A percentile compares a stretch with the other conserved stretches of the same genome.
Evolutionary conservation across 2,888 invertebrate species (phyloP).

Genomic region (Sphaerophoria rueppellii): DNA sequence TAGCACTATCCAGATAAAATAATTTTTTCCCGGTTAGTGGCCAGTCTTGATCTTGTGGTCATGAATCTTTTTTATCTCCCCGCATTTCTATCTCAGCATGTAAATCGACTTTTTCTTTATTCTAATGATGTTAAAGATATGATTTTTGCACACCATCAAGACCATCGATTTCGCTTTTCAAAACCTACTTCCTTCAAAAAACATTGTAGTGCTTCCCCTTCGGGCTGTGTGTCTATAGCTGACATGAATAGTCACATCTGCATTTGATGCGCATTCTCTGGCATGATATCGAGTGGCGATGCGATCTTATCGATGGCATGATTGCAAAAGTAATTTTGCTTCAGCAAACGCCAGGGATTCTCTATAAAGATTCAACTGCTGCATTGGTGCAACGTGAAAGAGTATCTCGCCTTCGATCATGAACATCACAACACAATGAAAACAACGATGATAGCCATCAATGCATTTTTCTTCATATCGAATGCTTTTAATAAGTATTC

Average conservation of each 20-base stretch:
- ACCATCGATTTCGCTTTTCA: constrained; percentile 67
- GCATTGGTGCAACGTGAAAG: constrained; percentile 18
- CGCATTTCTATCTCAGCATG: neutral
- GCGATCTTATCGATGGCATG: constrained; percentile 10
- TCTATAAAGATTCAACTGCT: constrained; percentile 29
- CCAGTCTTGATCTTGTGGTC: constrained; percentile 12
- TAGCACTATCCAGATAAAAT: constrained; percentile 3
- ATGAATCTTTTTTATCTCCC: constrained; percentile 7
- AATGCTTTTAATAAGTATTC: constrained; percentile 65
- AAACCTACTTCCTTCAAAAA: constrained; percentile 55
- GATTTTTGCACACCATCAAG: constrained; percentile 54
- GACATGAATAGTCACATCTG: constrained; percentile 36
- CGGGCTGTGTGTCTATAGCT: constrained; percentile 27
- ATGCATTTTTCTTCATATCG: constrained; percentile 40
- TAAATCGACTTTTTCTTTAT: constrained; percentile 54
- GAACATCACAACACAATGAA: neutral
- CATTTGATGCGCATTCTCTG: constrained; percentile 34
- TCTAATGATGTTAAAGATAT: constrained; percentile 39
- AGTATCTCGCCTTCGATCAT: constrained; percentile 32
- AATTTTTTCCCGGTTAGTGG: constrained; percentile 18
- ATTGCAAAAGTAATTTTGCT: constrained; percentile 64
- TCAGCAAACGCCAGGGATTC: constrained; percentile 21
- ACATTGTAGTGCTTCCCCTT: constrained; percentile 39
- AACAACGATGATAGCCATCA: constrained; percentile 40
- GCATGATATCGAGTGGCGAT: constrained; percentile 7